These are phyloP conservation scores for Leptopilina boulardi DNA, from an alignment of 1,140 invertebrate genomes.

Conservation along the genomic window DNA sequence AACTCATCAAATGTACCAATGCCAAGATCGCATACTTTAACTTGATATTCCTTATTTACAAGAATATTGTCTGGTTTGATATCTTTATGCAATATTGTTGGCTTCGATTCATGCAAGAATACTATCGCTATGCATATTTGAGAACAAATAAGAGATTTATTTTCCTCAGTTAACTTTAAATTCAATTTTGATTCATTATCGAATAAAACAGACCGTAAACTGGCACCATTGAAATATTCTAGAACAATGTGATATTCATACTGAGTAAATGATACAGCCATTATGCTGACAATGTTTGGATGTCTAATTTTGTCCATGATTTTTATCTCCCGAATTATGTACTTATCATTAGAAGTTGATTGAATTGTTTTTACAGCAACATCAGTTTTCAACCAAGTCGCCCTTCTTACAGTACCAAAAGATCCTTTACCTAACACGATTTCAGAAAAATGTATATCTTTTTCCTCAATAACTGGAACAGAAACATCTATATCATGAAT, in stretches of 20 bases:
- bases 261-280: conserved; percentile 10
- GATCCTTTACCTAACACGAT: neutral
- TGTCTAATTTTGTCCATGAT: conserved; percentile 19
- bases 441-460: no score
- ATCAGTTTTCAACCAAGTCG: neutral
- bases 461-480: no score
- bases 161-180: neutral
- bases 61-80: conserved; percentile 39
- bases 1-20: conserved; percentile 23
- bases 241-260: conserved; percentile 17
- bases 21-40: conserved; percentile 39
- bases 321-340: conserved; percentile 25
- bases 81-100: conserved; percentile 31
- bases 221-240: conserved; percentile 30
- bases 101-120: conserved; percentile 21
- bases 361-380: conserved; percentile 32
- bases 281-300: conserved; percentile 7
- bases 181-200: neutral
- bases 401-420: neutral
- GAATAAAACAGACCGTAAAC: conserved; percentile 10
- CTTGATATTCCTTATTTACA: neutral
- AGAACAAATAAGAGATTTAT: neutral
- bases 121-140: conserved; percentile 35
- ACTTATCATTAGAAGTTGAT: neutral
- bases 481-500: no score